phyloP scores from a whole-genome alignment of 2,113 vertebrate species.

The Microtus montanus region DNA sequence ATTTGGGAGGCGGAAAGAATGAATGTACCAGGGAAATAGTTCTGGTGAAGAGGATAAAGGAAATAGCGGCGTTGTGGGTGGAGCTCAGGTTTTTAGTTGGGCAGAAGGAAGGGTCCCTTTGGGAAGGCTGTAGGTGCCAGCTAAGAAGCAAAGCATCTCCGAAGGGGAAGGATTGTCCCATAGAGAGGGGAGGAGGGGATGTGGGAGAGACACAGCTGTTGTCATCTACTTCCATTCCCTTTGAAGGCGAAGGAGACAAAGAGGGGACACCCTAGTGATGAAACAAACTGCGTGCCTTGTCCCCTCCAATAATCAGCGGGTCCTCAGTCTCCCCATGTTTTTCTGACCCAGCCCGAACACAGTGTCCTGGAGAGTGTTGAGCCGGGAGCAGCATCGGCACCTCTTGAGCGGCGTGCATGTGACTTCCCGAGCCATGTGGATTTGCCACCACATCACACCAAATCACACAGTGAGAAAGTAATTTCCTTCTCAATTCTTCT shows the following conservation, averaged over 20 bases:
- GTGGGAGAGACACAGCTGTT: not conserved
- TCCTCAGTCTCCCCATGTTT: not conserved
- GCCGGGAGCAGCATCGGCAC: not conserved
- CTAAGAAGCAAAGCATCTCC: not conserved
- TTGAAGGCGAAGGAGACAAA: not conserved
- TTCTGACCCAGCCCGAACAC: slow-evolving; percentile 46
- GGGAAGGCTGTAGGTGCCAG: not conserved
- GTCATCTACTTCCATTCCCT: not conserved
- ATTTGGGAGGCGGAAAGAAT: not conserved
- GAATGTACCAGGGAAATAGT: not conserved
- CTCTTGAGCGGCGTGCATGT: slow-evolving; percentile 8
- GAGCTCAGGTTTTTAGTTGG: not conserved
- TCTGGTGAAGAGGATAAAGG: not conserved
- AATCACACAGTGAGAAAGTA: slow-evolving; percentile 80
- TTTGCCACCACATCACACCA: slow-evolving; percentile 60
- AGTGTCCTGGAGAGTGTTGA: not conserved
- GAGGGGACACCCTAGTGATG: not conserved
- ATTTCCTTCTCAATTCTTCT: slow-evolving; percentile 82
- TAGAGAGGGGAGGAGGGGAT: not conserved
- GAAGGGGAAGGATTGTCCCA: not conserved
- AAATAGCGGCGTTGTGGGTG: not conserved
- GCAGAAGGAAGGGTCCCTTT: not conserved
- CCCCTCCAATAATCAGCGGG: not conserved
- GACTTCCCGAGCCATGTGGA: slow-evolving; percentile 3
- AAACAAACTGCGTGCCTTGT: not conserved